Base-by-base conservation (phyloP, 1,140 invertebrate species). In the Bombus difficillimus region DNA sequence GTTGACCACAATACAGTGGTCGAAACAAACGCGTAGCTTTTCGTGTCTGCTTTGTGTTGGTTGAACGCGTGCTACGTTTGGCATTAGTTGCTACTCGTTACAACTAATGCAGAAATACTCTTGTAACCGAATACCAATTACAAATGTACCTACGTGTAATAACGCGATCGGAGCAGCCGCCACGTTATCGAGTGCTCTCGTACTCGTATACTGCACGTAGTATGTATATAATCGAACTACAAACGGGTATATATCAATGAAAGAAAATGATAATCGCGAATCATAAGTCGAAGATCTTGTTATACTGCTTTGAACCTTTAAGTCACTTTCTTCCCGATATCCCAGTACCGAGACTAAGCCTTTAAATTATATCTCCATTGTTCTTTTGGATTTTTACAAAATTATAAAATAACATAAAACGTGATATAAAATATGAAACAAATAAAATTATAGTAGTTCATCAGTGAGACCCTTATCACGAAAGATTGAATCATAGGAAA, bases 101-200 rank as follows among this genome's bases (percentile, higher is more conserved):
- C 69, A 88, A 90, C 89, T 90, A 90, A 90, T 90, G 74, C 80
- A 39, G 75, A 69, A 87, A 82, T 85, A 79, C 76, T 86, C 82
- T 81, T 39, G 69, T 62, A 72, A 79, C 75, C 82, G 69, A 80
- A 79, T 80, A 69, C 57, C 77, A 83, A 68, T 80, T 87, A 83
- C 72, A 68, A 57, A 76, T 83, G 73, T 66, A 43, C 32, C 47
- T 64, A 39, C 37, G 53, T 32, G 57, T 71, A 47, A 62, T 57
- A 79, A 79, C 12, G 37, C 37, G 43, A 47, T n/a, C 64, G 64
- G 57, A 34, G 9, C n/a, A 22, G 43, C 1, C 8, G n/a, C 28
- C n/a, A 22, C 10, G 18, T 18, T 22, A 3, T n/a, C 9, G 3
- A 25, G 22, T n/a, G 32, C 0, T 72, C 25, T 41, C 12, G 37